A percentile compares a stretch with the other conserved stretches of the same genome.
These are phyloP conservation scores for Spodoptera frugiperda DNA, from an alignment of 1,140 invertebrate genomes.

Conservation along the genomic window DNA sequence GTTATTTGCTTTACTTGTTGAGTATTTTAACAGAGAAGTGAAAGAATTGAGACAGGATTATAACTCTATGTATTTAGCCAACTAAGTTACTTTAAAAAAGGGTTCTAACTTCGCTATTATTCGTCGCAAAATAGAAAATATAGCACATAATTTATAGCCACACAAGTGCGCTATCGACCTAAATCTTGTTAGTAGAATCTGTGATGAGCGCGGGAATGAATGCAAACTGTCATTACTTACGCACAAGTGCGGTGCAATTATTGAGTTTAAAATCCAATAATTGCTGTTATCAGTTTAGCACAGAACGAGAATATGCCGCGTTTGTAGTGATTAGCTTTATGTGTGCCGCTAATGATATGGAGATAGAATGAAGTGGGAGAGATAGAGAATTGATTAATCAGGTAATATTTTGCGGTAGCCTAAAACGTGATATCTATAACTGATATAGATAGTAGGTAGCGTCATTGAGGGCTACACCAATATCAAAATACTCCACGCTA, in stretches of 20 bases:
- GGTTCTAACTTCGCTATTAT: too few relatives aligned
- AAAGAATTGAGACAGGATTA: too few relatives aligned
- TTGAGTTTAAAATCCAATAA: slow-evolving; percentile 38
- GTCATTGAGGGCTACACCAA: too few relatives aligned
- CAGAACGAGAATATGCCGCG: not conserved
- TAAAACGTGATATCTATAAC: too few relatives aligned
- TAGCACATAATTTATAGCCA: not conserved
- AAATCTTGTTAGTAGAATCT: slow-evolving; percentile 9
- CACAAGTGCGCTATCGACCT: not conserved
- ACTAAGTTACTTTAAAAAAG: too few relatives aligned
- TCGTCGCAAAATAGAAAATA: too few relatives aligned
- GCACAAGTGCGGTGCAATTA: slow-evolving; percentile 18
- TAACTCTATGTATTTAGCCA: too few relatives aligned
- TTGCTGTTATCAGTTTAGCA: not conserved
- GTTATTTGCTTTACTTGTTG: too few relatives aligned
- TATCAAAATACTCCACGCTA: not conserved
- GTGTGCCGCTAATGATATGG: not conserved
- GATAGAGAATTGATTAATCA: too few relatives aligned
- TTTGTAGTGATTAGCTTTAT: not conserved
- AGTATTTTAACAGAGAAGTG: too few relatives aligned
- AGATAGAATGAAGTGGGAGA: not conserved
- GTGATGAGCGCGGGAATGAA: slow-evolving; percentile 16
- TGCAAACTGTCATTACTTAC: slow-evolving; percentile 40
- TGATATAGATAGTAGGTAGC: too few relatives aligned
- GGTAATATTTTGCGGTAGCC: too few relatives aligned